These are phyloP conservation scores for Aricia agestis DNA, from an alignment of 1,140 invertebrate species.

Conservation along the genomic window DNA sequence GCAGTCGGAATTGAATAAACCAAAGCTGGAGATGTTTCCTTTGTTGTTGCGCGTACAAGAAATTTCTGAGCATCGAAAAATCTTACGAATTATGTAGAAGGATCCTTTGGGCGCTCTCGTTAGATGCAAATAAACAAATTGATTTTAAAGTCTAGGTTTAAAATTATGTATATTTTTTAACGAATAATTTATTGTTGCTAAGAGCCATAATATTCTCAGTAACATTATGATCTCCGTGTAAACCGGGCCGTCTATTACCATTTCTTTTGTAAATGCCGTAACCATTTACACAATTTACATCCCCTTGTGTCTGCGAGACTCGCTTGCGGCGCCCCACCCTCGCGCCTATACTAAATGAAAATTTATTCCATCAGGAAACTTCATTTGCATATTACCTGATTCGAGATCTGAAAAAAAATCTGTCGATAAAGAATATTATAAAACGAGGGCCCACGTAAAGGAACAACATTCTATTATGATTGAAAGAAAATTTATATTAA, in stretches of 20 bases:
- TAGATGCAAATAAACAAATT: neutral
- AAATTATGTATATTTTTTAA: neutral
- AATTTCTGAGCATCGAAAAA: slow-evolving; percentile 6
- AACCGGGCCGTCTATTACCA: neutral
- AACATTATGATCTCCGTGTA: neutral
- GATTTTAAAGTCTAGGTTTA: neutral
- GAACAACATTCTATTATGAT: neutral
- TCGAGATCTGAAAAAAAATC: neutral
- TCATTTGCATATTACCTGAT: slow-evolving; percentile 3
- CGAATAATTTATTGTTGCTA: neutral
- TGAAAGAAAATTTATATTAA: neutral
- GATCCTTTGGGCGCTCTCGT: neutral
- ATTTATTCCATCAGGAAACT: slow-evolving; percentile 3
- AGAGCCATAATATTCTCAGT: neutral
- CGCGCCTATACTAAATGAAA: neutral
- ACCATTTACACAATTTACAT: slow-evolving; percentile 3
- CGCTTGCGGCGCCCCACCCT: neutral
- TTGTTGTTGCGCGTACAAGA: neutral
- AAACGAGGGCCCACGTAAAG: neutral
- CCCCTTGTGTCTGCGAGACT: neutral
- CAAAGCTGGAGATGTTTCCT: slow-evolving; percentile 2
- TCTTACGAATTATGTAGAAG: neutral
- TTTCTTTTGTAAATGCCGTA: neutral
- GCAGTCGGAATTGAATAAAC: slow-evolving; percentile 6
- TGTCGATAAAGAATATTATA: slow-evolving; percentile 3